Base-by-base conservation (phyloP, 2,888 invertebrate species). In the Patella caerulea region DNA sequence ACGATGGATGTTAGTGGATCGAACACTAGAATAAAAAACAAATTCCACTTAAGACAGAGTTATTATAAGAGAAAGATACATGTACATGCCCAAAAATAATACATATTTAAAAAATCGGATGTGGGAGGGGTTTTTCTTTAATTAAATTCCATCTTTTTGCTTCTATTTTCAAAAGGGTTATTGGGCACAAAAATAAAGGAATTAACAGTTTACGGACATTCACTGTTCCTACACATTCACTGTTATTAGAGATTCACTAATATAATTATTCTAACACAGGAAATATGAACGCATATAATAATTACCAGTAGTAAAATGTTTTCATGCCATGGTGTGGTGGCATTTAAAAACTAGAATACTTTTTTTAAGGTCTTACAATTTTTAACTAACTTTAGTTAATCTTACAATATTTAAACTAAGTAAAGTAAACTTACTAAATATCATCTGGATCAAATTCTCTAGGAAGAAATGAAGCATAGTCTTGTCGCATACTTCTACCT, bases 1-100 rank as follows among this genome's bases (percentile, higher is more conserved):
- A 59, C 91, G 79, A 56, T 81, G 81, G n/a, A 89, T 87, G 77
- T 90, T 89, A 29, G 90, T 90, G 1, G 90, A 89, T 24, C 85
- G 79, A 11, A 88, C 76, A 72, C 89, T 90, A 85, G 34, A 86
- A 83, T 12, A 72, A 77, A 34, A 76, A 69, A 81, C 56, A 17
- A 54, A 71, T 52, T 34, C n/a, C 59, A 69, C 54, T 14, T 71
- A 65, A n/a, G 19, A 72, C 3, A 56, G 34, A 12, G n/a, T 52
- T n/a, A 15, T 54, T 45, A 45, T 45, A 45, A 45, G 34, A 34
- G 34, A 34, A 56, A 24, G 54, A 54, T 54, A 45, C 7, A 72
- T 34, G 7, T 29, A 72, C 34, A 52, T 19, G 7, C 53, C 52
- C n/a, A n/a, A 52, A 73, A 56, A 2, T 15, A 15, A 76, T 29